Percentiles rank a stretch among this genome's conserved stretches.
These are phyloP conservation scores for Drosophila algonquin DNA, from an alignment of 2,888 invertebrate genomes.

Conservation along the genomic window DNA sequence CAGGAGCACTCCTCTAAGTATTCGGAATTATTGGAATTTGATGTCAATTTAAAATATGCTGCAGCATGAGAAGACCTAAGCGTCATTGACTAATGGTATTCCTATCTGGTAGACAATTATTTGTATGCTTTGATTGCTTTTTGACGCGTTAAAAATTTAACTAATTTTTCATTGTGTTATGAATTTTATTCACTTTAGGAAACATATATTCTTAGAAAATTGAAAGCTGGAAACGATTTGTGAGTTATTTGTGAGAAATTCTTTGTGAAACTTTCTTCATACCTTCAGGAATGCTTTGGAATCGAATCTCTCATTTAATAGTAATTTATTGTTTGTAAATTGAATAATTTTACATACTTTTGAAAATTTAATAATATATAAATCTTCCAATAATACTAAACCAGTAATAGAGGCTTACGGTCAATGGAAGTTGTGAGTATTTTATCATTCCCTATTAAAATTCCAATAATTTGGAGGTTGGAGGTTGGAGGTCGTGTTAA, in stretches of 20 bases:
- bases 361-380: too few species aligned
- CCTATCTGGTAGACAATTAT: neutral
- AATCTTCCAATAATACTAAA: too few species aligned
- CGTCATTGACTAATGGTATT: neutral
- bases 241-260: too few species aligned
- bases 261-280: too few species aligned
- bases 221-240: neutral
- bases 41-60: slow-evolving; percentile 14
- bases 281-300: neutral
- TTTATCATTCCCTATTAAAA: too few species aligned
- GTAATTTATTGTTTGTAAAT: too few species aligned
- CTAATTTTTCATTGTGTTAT: neutral
- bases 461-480: neutral
- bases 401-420: too few species aligned
- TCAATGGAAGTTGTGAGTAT: too few species aligned
- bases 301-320: neutral
- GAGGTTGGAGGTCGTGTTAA: too few species aligned
- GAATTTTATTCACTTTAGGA: neutral
- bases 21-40: neutral
- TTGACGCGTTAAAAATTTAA: neutral
- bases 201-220: neutral
- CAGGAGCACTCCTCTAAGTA: neutral
- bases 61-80: neutral
- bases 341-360: too few species aligned
- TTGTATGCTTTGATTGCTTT: neutral